Evolutionary conservation across 1,140 invertebrate species (phyloP).

Genomic region (Ridgeia piscesae): DNA sequence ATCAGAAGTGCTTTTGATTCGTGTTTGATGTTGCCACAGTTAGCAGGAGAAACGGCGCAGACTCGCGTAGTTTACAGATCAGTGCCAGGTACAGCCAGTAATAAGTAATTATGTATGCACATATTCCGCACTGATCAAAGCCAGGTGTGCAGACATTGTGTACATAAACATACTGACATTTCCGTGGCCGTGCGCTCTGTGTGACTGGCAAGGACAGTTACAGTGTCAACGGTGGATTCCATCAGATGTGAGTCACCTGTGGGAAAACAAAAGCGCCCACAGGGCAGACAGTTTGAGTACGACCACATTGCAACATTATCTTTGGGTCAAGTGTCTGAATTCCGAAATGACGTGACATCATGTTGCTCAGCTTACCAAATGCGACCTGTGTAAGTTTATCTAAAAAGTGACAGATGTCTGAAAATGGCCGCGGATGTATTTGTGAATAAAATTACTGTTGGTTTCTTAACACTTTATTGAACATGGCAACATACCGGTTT

Average conservation of each 20-base stretch:
- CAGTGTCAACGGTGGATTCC: neutral
- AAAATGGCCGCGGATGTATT: too few relatives aligned
- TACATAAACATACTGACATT: neutral
- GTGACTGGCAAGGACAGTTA: too few relatives aligned
- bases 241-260: neutral
- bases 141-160: neutral
- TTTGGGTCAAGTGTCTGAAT: neutral
- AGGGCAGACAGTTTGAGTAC: neutral
- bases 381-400: too few relatives aligned
- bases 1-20: neutral
- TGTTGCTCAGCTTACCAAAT: neutral
- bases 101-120: neutral
- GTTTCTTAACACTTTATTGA: too few relatives aligned
- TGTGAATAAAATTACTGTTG: too few relatives aligned
- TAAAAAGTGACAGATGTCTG: too few relatives aligned
- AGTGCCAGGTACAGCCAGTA: neutral
- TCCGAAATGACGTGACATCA: neutral
- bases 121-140: neutral
- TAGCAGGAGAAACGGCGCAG: neutral
- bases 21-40: neutral
- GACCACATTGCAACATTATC: neutral
- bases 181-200: neutral
- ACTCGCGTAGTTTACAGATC: neutral
- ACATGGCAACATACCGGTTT: too few relatives aligned
- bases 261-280: neutral